Evolutionary conservation across 2,888 invertebrate species (phyloP).

Genomic region (Yponomeuta malinellus): DNA sequence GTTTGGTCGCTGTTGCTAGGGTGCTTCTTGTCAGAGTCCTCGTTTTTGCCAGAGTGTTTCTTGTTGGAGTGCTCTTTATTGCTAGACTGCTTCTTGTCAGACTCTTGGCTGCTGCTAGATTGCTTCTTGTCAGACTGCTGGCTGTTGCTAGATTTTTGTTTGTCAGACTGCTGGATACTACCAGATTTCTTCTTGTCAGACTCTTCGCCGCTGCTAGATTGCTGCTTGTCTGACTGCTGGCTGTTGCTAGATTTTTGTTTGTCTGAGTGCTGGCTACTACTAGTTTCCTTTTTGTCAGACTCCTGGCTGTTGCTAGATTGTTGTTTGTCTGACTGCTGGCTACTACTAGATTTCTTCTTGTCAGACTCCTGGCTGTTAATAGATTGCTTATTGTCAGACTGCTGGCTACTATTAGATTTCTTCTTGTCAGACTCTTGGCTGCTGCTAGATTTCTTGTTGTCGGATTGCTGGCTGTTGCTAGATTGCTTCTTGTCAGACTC

Average conservation of each 20-base stretch:
- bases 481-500: neutral
- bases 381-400: neutral
- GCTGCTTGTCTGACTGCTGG: neutral
- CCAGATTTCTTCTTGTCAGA: neutral
- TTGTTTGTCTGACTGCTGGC: neutral
- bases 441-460: neutral
- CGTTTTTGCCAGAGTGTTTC: neutral
- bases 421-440: neutral
- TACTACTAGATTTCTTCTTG: neutral
- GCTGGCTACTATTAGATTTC: neutral
- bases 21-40: neutral
- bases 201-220: neutral
- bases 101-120: neutral
- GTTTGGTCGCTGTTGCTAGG: neutral
- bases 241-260: neutral
- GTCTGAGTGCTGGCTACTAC: neutral
- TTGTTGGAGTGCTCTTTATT: neutral
- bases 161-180: neutral
- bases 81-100: neutral
- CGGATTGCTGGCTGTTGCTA: neutral
- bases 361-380: neutral
- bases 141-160: neutral
- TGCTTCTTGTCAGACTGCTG: neutral
- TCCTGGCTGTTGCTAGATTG: neutral
- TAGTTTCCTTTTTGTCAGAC: neutral